Percentiles rank a stretch among this genome's conserved stretches.
Evolutionary conservation across 2,113 vertebrate genomes (phyloP).

Genomic region (Zosterops lateralis): DNA sequence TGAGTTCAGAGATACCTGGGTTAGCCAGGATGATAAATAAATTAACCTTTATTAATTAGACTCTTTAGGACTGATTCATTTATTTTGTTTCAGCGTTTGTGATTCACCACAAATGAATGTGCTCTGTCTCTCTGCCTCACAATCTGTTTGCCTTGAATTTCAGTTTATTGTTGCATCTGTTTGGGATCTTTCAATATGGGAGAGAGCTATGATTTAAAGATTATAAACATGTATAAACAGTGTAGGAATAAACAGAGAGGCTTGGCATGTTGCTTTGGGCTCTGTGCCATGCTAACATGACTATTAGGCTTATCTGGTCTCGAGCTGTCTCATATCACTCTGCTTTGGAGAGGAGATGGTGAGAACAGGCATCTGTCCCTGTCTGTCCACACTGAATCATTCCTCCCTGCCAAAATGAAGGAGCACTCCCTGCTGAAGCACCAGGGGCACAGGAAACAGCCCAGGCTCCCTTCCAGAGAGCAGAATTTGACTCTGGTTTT

Average conservation of each 20-base stretch:
- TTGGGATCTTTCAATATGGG: neutral
- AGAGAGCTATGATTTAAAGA: neutral
- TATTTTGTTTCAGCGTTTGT: slow-evolving; percentile 28
- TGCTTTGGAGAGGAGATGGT: neutral
- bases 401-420: neutral
- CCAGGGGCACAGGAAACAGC: rapidly evolving
- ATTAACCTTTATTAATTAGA: slow-evolving; percentile 66
- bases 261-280: neutral
- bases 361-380: neutral
- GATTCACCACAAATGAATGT: slow-evolving; percentile 5
- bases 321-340: neutral
- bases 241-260: neutral
- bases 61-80: slow-evolving; percentile 47
- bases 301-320: neutral
- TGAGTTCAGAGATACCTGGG: neutral
- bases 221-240: neutral
- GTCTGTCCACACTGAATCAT: neutral
- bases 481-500: no score
- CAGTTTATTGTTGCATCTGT: slow-evolving; percentile 27
- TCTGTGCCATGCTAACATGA: neutral
- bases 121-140: neutral
- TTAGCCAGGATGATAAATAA: slow-evolving; percentile 44
- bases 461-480: neutral
- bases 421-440: neutral
- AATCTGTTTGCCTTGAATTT: slow-evolving; percentile 32